Base-by-base conservation (phyloP, 2,113 vertebrate species). In the Colistium nudipinnis region DNA sequence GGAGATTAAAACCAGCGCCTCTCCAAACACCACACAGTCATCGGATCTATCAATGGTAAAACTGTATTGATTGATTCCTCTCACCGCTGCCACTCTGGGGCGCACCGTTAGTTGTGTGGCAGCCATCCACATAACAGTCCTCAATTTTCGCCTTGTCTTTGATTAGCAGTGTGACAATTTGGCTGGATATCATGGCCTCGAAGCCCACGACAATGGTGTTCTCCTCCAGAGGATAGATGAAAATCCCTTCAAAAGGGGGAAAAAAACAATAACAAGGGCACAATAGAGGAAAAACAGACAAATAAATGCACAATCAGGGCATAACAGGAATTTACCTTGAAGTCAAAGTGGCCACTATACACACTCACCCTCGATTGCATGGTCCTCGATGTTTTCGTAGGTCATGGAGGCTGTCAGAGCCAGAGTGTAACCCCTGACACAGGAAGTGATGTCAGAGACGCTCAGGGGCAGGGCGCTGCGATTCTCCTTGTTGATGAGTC, bases 81-180 rank as follows among this genome's bases (percentile, higher is more conserved):
- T 95, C 89, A 96, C 95, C 94, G 0, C 89, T 91, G 62, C 90
- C 82, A 0, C 89, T 88, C 0, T 74, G 73, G 6, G 86, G 73
- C 41, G 57, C 78, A 70, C 92, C 91, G 2, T 81, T 81, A 1
- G 90, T 63, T 14, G 88, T 43, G 69, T 74, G 82, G 85, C 92
- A 92, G 84, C 85, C 85, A 3, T 95, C 84, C 0, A 87, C 48
- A 66, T 85, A 92, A 39, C 84, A 78, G 19, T 94, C 93, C 0
- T 96, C 95, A 1, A 97, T 89, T 84, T 96, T 97, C 72, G 93
- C 87, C 88, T 98, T 99, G 92, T 97, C 96, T 82, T 96, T 98
- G 86, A 98, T 95, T 90, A 97, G 96, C 72, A 98, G 91, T 0
- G 95, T 98, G 74, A 98, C 91, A 0, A 94, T 92, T 0, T 93